Evolutionary conservation across 2,797 vertebrate species (phyloP), one percentile per base, ranked within the genome.

Genomic region (Cichlasoma orientale): DNA sequence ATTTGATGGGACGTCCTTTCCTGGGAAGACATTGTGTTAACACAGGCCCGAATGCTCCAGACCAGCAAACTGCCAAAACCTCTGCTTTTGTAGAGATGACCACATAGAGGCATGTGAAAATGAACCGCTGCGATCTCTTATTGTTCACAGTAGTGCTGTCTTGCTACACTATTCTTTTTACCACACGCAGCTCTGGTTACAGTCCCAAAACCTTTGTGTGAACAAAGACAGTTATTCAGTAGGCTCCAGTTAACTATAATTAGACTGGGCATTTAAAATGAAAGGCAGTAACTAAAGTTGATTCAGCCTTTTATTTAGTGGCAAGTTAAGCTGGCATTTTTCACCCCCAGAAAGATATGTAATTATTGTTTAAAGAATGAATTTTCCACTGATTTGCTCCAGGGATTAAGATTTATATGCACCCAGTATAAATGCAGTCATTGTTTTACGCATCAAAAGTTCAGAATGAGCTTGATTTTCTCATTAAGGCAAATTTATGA

Each of bases 141-240:
- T 5, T 85, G 58, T 57, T 47, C 31, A 25, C 21, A 1, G 12
- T 23, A 12, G 31, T 31, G 16, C 1, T n/a, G 36, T 59, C 23
- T 82, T 81, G 19, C 36, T 33, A 41, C 29, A 52, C 31, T 18
- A 4, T 50, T 56, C 19, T 83, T 33, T 85, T 74, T 83, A 68
- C 44, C 41, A 61, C 18, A 78, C 25, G 57, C 13, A 2, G 31
- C 54, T 78, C 36, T 63, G 33, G 54, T 83, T 29, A 33, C 11
- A 66, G 33, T 83, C 33, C 44, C 73, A 74, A 66, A 66, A 36
- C 55, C 25, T 14, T 41, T 38, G 80, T 66, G 23, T 68, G 63
- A 83, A 86, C 80, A 91, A 91, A 87, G 50, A 77, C 83, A 70
- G 29, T n/a, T 71, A 83, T 83, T 88, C 80, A 79, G 31, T n/a